A percentile compares a stretch with the other conserved stretches of the same genome.
phyloP scores from a whole-genome alignment of 2,888 invertebrate species.

The Scaeva pyrastri region DNA sequence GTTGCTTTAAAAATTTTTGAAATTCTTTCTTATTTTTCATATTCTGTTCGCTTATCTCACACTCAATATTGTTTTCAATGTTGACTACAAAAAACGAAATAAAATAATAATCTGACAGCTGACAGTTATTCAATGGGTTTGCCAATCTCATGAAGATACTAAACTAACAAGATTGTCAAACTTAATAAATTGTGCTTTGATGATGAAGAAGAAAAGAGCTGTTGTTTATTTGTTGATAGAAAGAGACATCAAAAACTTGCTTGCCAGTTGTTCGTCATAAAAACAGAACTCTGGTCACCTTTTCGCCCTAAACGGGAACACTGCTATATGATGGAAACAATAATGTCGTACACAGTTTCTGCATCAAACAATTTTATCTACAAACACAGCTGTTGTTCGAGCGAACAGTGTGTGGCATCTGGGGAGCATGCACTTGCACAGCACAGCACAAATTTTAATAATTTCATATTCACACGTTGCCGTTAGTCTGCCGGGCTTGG shows the following conservation, averaged over 20 bases:
- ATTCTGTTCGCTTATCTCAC: too few species aligned
- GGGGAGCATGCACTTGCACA: constrained; percentile 51
- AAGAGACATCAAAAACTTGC: too few species aligned
- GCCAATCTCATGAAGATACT: too few species aligned
- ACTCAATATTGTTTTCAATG: too few species aligned
- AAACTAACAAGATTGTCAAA: too few species aligned
- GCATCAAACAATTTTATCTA: constrained; percentile 50
- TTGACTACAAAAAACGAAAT: too few species aligned
- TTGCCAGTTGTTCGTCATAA: not conserved
- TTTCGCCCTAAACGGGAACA: not conserved
- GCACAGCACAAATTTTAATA: constrained; percentile 51
- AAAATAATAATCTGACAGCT: too few species aligned
- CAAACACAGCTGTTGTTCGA: constrained; percentile 52
- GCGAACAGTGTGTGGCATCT: constrained; percentile 49
- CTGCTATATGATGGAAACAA: constrained; percentile 11
- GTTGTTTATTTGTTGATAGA: not conserved
- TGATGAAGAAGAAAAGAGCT: too few species aligned
- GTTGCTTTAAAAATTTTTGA: too few species aligned
- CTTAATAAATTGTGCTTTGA: too few species aligned
- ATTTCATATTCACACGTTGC: constrained; percentile 65
- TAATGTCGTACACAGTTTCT: constrained; percentile 44
- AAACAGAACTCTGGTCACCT: constrained; percentile 3
- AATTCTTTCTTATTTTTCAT: too few species aligned
- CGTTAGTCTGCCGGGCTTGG: not conserved
- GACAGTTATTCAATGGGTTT: too few species aligned